Base-by-base conservation (phyloP, 2,113 vertebrate species). In the Myotis yumanensis region DNA sequence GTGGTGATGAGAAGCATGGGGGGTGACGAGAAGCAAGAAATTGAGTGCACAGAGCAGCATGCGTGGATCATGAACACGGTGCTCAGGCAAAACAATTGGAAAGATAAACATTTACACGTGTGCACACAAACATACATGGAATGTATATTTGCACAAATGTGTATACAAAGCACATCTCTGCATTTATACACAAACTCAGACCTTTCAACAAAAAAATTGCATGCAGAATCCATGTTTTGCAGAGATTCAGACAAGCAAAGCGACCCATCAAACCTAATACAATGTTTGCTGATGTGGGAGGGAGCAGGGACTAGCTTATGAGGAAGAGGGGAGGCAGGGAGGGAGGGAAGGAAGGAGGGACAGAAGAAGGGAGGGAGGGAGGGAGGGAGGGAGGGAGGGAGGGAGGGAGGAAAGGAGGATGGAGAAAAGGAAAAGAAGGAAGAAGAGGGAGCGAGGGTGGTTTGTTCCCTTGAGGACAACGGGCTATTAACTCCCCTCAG, bases 61-160 rank as follows among this genome's bases (percentile, higher is more conserved):
- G 40, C 11, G 5, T 4, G 14, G 30, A 2, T 20, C 1, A 9
- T 35, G 30, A 25, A 68, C 28, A 17, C 23, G 3, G 71, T 0
- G 62, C 88, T 48, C 3, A 54, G 51, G 59, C 77, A 11, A 20
- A 68, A 68, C 52, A 48, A 28, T 0, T 3, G 71, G 40, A 32
- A 16, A 11, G 4, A 51, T 0, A 23, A 18, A 20, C 4, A 12
- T 72, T 62, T 28, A 83, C 40, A 51, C 16, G 46, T 2, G 3
- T 7, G 6, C 2, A 37, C 32, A 48, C 14, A 7, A 25, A 59
- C 23, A 59, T 11, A 14, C 11, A 30, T 37, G 4, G 48, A 30
- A 52, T 14, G 23, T 9, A 46, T 6, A 59, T 28, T 57, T 30
- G 72, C 66, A 43, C 32, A 62, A 18, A 54, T 16, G 8, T 30